These are phyloP conservation scores for Chaenogobius annularis DNA, from an alignment of 2,113 vertebrate genomes.

Conservation along the genomic window DNA sequence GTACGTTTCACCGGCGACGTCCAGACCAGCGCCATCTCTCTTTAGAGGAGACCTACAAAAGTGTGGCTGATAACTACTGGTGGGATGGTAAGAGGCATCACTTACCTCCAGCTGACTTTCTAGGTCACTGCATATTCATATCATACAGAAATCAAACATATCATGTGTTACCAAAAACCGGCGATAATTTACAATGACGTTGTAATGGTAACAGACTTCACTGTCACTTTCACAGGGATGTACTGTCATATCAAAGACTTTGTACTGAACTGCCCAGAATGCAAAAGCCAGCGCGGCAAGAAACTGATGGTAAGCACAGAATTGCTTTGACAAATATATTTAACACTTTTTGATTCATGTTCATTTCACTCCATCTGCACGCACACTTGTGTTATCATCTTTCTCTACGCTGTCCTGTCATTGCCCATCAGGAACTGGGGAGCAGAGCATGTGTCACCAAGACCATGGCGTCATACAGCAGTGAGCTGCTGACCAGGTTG, in stretches of 20 bases:
- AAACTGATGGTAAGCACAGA: constrained; percentile 60
- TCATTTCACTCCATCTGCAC: constrained; percentile 15
- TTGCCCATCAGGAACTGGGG: constrained; percentile 39
- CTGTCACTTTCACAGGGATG: constrained; percentile 69
- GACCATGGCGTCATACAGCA: constrained; percentile 71
- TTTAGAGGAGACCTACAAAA: constrained; percentile 81
- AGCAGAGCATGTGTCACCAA: constrained; percentile 66
- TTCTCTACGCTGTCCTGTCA: neutral
- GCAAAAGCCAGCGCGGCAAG: constrained; percentile 57
- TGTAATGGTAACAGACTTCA: too few species aligned
- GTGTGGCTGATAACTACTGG: constrained; percentile 83
- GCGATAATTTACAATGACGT: too few species aligned
- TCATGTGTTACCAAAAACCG: neutral
- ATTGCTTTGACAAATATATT: neutral
- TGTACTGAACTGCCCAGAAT: constrained; percentile 76
- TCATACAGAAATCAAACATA: neutral
- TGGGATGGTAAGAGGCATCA: constrained; percentile 76
- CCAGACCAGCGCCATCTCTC: constrained; percentile 73
- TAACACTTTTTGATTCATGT: constrained; percentile 32
- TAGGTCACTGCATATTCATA: neutral
- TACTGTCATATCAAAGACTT: constrained; percentile 80
- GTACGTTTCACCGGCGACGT: constrained; percentile 72
- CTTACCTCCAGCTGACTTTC: neutral
- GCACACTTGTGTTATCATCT: neutral
- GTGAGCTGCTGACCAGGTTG: constrained; percentile 74